Evolutionary conservation across 2,113 vertebrate species (phyloP), one percentile per base, ranked within the genome.

Genomic region (Collichthys lucidus): DNA sequence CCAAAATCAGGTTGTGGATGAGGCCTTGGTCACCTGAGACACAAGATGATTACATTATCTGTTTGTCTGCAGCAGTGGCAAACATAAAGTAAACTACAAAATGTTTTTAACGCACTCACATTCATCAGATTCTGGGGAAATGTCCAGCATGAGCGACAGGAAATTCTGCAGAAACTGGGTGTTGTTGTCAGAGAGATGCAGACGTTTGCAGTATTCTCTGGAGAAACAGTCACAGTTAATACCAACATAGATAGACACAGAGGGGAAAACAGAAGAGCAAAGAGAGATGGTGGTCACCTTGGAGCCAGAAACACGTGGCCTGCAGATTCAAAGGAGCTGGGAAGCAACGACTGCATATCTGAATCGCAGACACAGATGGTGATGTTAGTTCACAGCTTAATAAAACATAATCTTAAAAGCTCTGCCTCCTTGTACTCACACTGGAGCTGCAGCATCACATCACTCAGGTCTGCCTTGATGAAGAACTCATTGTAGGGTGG

Each of bases 221-320:
- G 59, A 91, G 89, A 88, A 10, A 62, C 14, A 59, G 71, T 56
- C 11, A 71, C 9, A 49, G 22, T 77, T 40, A 60, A 66, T 50
- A 20, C 22, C 5, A 5, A 26, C 19, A n/a, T n/a, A 83, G 60
- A 73, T 0, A 29, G 7, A 67, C 4, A 22, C 60, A 44, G 7
- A 47, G 24, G 2, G 7, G 22, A 60, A 66, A 50, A 29, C 20
- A 74, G 49, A 11, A 74, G 50, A 35, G 17, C n/a, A 26, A 52
- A 60, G 20, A 47, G 2, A 77, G 20, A 55, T 3, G 14, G 4
- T 15, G 24, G 35, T 83, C 65, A 99, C 98, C 98, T 98, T 83
- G 98, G 98, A 89, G 98, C 98, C 94, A 99, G 96, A 96, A 99
- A 99, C 88, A 99, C 97, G 70, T 98, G 98, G 92, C 98, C 98